A percentile compares a stretch with the other conserved stretches of the same genome.
Evolutionary conservation across 2,797 vertebrate genomes (phyloP).

Genomic region (Intellagama lesueurii): DNA sequence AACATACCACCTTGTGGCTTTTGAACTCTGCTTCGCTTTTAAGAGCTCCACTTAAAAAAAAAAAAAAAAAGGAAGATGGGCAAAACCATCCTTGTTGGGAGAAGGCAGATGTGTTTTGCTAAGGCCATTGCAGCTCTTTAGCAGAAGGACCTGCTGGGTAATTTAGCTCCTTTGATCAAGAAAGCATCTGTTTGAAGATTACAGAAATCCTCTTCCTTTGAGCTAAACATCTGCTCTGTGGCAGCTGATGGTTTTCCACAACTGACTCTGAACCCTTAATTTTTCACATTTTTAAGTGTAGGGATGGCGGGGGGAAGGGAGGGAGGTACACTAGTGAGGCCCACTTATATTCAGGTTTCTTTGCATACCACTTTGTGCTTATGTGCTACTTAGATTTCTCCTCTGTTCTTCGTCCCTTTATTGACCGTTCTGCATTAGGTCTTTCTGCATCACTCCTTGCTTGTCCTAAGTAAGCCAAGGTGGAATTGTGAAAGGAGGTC

Average conservation of each 20-base stretch:
- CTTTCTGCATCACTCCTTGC: no score
- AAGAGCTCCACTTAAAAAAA: conserved; percentile 22
- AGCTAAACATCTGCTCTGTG: conserved; percentile 38
- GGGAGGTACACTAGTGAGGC: no score
- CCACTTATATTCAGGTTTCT: background rate
- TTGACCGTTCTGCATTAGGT: no score
- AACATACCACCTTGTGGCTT: conserved; percentile 41
- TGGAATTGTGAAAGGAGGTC: background rate
- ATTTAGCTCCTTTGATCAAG: conserved; percentile 38
- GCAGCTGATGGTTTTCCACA: background rate
- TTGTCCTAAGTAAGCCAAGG: no score
- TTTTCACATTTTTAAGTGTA: background rate
- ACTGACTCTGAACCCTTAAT: conserved; percentile 6
- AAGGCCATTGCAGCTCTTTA: conserved; percentile 22
- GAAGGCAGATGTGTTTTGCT: conserved; percentile 23
- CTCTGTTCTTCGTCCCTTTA: background rate
- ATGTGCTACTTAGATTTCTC: background rate
- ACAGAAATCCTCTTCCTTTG: conserved; percentile 28
- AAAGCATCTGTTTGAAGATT: conserved; percentile 29
- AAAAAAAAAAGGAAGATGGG: background rate
- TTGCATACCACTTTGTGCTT: no score
- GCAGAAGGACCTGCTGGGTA: conserved; percentile 47
- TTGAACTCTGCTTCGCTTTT: conserved; percentile 18
- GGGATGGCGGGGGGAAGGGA: no score
- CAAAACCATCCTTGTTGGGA: background rate